Evolutionary conservation across 2,113 vertebrate species (phyloP), one percentile per base, ranked within the genome.

Genomic region (Sminthopsis crassicaudata): DNA sequence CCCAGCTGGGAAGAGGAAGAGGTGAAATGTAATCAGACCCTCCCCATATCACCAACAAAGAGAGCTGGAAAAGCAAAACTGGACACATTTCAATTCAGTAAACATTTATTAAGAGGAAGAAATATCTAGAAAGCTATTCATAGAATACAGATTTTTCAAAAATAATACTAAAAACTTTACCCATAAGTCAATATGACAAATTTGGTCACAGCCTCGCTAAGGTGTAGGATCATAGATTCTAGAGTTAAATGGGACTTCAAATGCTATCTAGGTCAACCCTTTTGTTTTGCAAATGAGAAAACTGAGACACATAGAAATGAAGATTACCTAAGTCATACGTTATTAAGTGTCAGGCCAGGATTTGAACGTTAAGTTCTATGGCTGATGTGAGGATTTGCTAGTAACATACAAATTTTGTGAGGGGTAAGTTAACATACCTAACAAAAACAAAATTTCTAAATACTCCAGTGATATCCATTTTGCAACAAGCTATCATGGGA

Each of bases 1-100:
- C 91, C 96, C 96, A 93, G 36, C 76, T 19, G 91, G 27, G 7
- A 94, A 60, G 9, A 91, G 94, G 93, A 30, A 90, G 26, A 90
- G 46, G 46, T 46, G 89, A 90, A 50, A 90, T n/a, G 30, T 50
- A 46, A 50, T 50, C 89, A 90, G 89, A 10, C 24, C 46, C 12
- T 42, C 67, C 46, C 26, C 2, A 90, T 24, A 90, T n/a, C 89
- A 90, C 46, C 42, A 48, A 27, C 26, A 46, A 90, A 50, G 12
- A 50, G 24, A 46, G 24, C 27, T 90, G 3, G 89, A 50, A 84
- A 89, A 89, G 46, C 0, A 23, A 48, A 23, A 24, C 89, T 48
- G 46, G 89, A 76, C 36, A 76, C 67, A 76, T 76, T 76, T 76
- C 6, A 76, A n/a, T 76, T 42, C 67, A 42, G n/a, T n/a, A 42